Evolutionary conservation across 2,888 invertebrate species (phyloP).

Genomic region (Cephus pulcher): DNA sequence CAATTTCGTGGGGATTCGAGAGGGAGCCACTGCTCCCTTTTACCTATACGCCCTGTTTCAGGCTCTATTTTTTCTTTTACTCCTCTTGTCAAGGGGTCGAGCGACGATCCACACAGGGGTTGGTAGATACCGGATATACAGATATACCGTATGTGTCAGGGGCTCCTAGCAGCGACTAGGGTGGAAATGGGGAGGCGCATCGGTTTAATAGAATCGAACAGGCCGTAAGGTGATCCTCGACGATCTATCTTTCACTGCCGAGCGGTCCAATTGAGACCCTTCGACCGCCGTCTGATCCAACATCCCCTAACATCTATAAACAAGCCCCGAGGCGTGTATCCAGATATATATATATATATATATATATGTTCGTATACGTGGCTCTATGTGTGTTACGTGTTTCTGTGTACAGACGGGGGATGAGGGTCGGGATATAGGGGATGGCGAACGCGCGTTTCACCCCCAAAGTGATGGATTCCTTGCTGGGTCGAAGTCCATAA

Average conservation of each 20-base stretch:
- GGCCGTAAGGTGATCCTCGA: conserved; percentile 60
- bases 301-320: conserved; percentile 50
- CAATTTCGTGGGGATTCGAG: no score
- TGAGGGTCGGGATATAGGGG: conserved; percentile 15
- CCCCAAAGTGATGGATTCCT: conserved; percentile 42
- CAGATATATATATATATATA: neutral
- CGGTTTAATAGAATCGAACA: conserved; percentile 64
- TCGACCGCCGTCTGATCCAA: conserved; percentile 42
- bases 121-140: neutral
- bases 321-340: conserved; percentile 31
- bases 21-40: no score
- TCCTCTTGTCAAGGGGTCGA: neutral
- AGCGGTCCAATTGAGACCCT: conserved; percentile 57
- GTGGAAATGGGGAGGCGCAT: conserved; percentile 21
- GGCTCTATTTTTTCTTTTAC: neutral
- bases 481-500: conserved; percentile 31
- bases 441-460: conserved; percentile 19
- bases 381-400: no score
- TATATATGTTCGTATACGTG: neutral
- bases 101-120: neutral
- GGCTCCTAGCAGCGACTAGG: no score
- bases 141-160: conserved; percentile 9
- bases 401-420: no score
- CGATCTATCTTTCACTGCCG: conserved; percentile 61
- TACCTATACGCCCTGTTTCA: no score